A percentile compares a stretch with the other conserved stretches of the same genome.
These are phyloP conservation scores for Gadopsis bispinosus DNA, from an alignment of 2,797 vertebrate species.

Conservation along the genomic window DNA sequence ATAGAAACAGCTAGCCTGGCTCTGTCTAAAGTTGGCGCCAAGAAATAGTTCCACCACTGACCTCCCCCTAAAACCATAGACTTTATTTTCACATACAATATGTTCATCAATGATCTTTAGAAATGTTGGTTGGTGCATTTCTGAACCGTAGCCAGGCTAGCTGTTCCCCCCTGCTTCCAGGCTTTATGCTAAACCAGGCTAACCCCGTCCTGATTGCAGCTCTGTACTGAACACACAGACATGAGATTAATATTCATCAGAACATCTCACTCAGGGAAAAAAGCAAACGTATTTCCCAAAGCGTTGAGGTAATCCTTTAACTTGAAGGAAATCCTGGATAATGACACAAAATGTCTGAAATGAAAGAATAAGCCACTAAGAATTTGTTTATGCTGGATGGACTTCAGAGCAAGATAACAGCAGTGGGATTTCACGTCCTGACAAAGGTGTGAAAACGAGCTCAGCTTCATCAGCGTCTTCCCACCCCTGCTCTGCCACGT, in stretches of 20 bases:
- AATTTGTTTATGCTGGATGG: neutral
- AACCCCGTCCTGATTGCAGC: neutral
- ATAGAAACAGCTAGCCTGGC: neutral
- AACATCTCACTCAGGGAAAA: neutral
- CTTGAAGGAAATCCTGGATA: neutral
- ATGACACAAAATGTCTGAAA: neutral
- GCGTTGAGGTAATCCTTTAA: neutral
- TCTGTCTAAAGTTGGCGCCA: neutral
- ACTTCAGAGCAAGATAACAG: neutral
- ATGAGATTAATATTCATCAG: neutral
- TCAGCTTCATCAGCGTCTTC: neutral
- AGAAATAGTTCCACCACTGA: neutral
- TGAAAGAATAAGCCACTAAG: neutral
- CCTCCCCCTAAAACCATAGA: neutral
- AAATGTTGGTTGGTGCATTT: neutral
- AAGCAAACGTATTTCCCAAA: neutral
- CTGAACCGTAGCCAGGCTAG: neutral
- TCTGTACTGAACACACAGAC: neutral
- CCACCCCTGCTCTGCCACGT: conserved; percentile 9
- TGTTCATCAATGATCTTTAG: neutral
- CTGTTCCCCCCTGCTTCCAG: neutral
- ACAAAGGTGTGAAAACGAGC: conserved; percentile 14
- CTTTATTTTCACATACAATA: neutral
- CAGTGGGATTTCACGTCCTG: neutral
- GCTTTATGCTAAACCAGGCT: neutral